Evolutionary conservation across 1,140 invertebrate genomes (phyloP), one percentile per base, ranked within the genome.

Genomic region (Luehdorfia chinensis): DNA sequence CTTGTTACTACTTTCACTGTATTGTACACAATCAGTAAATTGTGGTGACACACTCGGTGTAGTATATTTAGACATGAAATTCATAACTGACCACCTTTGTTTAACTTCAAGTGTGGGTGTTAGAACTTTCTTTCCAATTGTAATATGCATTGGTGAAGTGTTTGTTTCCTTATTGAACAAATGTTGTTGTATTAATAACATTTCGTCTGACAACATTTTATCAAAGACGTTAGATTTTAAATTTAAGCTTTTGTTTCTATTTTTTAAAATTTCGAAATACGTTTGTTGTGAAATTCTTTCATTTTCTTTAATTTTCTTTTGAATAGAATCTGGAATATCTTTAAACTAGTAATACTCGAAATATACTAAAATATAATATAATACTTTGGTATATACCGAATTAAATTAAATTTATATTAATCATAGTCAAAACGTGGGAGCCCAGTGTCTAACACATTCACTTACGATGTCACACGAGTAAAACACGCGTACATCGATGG

Each of bases 161-260:
- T 30, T 61, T 30, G 44, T 43, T 37, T 74, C 59, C 49, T 67
- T 70, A 37, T 67, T 57, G 43, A 66, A 44, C 28, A 75, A 58
- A 43, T 66, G 55, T 54, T 70, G 61, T 46, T 81, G 73, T 30
- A 78, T 71, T 11, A 62, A 69, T 13, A 78, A 33, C 62, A 84
- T 75, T 59, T 80, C 75, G 37, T 80, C 70, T 1, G 69, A 75
- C 12, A 81, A 44, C 69, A 76, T 80, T 67, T 73, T 79, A 33
- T 78, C 75, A 34, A 80, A 78, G 5, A 75, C 48, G 44, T 80
- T 76, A 2, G 48, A 61, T 50, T 75, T 74, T 39, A 79, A 70
- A 59, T 84, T 68, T 30, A 46, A 21, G 7, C 13, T 47, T 27
- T 46, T 53, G 12, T 27, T 41, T 4, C 28, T 47, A 8, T 30